A percentile compares a stretch with the other conserved stretches of the same genome.
phyloP scores from a whole-genome alignment of 92 coral and sea anemone species.

The Parazoanthus darwini region DNA sequence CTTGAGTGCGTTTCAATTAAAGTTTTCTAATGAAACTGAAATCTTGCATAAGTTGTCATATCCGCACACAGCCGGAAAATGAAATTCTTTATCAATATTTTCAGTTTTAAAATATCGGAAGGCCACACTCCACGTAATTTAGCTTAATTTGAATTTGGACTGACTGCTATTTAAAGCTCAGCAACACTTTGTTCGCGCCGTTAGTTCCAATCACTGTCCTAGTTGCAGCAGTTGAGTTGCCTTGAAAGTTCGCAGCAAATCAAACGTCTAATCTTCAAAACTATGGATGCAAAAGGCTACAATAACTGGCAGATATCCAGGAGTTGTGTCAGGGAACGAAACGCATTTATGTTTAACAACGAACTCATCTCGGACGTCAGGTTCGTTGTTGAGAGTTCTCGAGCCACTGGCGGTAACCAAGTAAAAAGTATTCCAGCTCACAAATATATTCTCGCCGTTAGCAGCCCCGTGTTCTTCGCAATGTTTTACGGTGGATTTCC shows the following conservation, averaged over 20 bases:
- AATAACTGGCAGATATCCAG: slow-evolving; percentile 43
- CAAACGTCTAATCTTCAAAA: background rate
- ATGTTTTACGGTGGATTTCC: slow-evolving; percentile 69
- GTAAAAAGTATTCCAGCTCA: slow-evolving; percentile 73
- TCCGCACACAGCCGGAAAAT: slow-evolving; percentile 6
- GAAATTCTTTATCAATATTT: background rate
- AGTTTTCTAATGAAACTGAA: background rate
- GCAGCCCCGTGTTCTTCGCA: slow-evolving; percentile 84
- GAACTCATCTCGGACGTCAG: slow-evolving; percentile 56
- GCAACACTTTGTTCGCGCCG: background rate
- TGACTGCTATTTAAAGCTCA: background rate
- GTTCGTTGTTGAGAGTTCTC: slow-evolving; percentile 46
- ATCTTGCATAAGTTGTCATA: background rate
- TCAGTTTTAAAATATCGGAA: background rate
- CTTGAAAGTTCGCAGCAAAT: background rate
- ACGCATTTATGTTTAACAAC: slow-evolving; percentile 62
- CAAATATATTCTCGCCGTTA: slow-evolving; percentile 70
- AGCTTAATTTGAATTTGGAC: background rate
- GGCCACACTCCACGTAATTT: background rate
- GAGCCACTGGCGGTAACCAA: background rate
- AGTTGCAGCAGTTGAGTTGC: background rate
- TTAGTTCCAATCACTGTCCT: background rate
- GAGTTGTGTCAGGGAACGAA: slow-evolving; percentile 49
- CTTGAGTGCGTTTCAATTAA: background rate
- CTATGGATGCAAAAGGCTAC: slow-evolving; percentile 1